Evolutionary conservation across 2,797 vertebrate species (phyloP).

Genomic region (Poliocrania exsul): DNA sequence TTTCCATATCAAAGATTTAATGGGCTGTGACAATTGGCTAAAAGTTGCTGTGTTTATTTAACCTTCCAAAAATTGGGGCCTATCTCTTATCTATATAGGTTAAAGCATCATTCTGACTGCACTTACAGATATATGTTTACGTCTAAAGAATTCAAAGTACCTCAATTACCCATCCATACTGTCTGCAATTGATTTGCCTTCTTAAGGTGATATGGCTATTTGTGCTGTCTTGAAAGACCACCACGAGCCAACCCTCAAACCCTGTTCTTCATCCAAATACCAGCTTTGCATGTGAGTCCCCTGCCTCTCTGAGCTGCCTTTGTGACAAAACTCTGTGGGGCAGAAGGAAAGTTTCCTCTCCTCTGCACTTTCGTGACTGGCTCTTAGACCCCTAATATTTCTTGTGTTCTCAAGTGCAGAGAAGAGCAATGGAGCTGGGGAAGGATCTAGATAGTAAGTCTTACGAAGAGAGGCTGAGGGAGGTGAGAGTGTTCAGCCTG

Average conservation of each 20-base stretch:
- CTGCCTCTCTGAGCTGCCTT: not conserved
- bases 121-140: not conserved
- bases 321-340: not conserved
- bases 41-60: not conserved
- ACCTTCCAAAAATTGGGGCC: not conserved
- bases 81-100: not conserved
- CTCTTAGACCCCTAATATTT: not conserved
- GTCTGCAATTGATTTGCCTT: not conserved
- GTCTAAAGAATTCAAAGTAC: not conserved
- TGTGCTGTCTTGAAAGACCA: not conserved
- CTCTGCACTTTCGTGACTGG: rapidly evolving
- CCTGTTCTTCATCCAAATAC: not conserved
- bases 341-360: not conserved
- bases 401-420: not conserved
- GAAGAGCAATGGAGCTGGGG: not conserved
- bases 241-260: not conserved
- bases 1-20: not conserved
- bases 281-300: not conserved
- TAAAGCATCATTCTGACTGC: not conserved
- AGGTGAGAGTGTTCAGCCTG: not conserved
- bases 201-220: not conserved
- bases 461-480: not conserved
- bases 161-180: not conserved
- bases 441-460: not conserved
- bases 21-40: not conserved